Conservation (phyloP, 1,140 invertebrate species). For the Pseudoatta argentina region DNA sequence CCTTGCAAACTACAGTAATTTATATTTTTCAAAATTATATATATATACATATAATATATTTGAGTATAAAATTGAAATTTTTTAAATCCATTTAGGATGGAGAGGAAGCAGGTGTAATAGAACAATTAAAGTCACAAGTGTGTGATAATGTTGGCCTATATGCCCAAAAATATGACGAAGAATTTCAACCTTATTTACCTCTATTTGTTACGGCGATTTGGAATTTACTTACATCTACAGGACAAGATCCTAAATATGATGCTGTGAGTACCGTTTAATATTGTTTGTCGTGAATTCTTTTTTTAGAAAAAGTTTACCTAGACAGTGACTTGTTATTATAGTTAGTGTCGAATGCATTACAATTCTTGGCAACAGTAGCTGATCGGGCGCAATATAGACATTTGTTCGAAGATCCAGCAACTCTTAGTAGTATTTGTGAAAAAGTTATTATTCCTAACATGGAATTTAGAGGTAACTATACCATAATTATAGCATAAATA, state of each 20-base stretch:
- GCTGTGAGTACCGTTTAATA: conserved; percentile 86
- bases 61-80: conserved; percentile 16
- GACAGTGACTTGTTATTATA: conserved; percentile 83
- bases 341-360: conserved; percentile 98
- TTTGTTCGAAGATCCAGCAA: conserved; percentile 95
- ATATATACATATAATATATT: background rate
- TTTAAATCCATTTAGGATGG: conserved; percentile 88
- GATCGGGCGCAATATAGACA: conserved; percentile 95
- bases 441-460: conserved; percentile 99
- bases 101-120: conserved; percentile 95
- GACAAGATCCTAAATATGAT: conserved; percentile 96
- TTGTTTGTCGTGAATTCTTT: background rate
- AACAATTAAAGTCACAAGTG: conserved; percentile 97
- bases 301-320: background rate
- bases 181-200: conserved; percentile 95
- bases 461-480: conserved; percentile 93
- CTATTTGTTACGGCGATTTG: conserved; percentile 97
- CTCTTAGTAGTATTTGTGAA: conserved; percentile 97
- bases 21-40: conserved; percentile 18
- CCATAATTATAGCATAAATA: background rate
- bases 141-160: conserved; percentile 98
- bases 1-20: conserved; percentile 89
- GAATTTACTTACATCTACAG: conserved; percentile 94
- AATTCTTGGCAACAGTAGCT: conserved; percentile 97
- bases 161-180: conserved; percentile 99